Conservation (phyloP, 2,888 invertebrate genomes). For the Leptura quadrifasciata region DNA sequence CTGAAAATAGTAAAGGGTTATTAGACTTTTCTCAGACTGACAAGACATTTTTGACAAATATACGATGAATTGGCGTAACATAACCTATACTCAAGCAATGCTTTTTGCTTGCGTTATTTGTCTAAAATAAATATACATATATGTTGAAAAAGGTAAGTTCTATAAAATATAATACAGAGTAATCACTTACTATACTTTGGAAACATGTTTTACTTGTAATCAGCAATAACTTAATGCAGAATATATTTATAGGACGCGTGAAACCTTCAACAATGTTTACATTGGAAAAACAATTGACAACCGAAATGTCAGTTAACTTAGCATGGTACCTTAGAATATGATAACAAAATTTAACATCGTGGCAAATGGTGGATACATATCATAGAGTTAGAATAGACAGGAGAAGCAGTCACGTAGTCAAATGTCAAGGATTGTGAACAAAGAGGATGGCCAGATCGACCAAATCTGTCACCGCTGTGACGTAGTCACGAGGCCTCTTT, state of each 20-base stretch:
- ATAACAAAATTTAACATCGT: too few relatives aligned
- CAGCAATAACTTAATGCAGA: background rate
- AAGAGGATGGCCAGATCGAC: too few relatives aligned
- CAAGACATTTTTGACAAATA: background rate
- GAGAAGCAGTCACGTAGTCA: too few relatives aligned
- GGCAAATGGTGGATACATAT: too few relatives aligned
- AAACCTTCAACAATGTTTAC: constrained; percentile 5
- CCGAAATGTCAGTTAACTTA: background rate
- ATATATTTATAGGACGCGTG: background rate
- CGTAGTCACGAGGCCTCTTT: too few relatives aligned
- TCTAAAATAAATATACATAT: too few relatives aligned
- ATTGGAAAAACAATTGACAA: background rate
- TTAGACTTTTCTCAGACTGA: background rate
- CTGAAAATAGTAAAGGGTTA: background rate
- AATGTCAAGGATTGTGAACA: too few relatives aligned
- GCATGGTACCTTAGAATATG: background rate
- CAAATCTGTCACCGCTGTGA: too few relatives aligned
- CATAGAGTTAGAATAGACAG: too few relatives aligned
- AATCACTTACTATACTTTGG: background rate
- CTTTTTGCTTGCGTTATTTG: too few relatives aligned
- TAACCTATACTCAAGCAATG: background rate
- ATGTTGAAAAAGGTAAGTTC: too few relatives aligned
- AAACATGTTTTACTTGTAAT: background rate
- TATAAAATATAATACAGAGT: too few relatives aligned
- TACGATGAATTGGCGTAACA: background rate